Conservation (phyloP, 2,797 vertebrate genomes). For the Premnoplex brunnescens region DNA sequence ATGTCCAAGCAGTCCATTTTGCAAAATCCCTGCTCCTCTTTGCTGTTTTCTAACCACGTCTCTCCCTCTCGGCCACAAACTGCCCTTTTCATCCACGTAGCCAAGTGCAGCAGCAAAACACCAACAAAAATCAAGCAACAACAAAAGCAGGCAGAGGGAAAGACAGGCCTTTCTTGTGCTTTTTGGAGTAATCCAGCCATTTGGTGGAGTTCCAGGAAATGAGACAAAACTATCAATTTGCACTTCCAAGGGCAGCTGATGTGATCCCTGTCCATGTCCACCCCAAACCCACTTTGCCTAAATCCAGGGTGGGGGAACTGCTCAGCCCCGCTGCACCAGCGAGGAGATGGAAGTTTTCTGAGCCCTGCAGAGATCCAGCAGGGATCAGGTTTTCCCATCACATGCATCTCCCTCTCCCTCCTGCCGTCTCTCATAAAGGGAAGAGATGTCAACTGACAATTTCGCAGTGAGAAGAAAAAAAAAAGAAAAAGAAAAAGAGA, state of each 20-base stretch:
- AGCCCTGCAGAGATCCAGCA: background rate
- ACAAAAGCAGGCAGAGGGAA: background rate
- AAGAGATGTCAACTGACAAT: constrained; percentile 52
- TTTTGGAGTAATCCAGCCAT: background rate
- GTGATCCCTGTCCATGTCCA: background rate
- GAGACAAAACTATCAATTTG: background rate
- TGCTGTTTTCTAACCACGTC: background rate
- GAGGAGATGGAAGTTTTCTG: background rate
- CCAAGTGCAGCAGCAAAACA: background rate
- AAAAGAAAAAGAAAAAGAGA: background rate
- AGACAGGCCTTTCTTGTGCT: background rate
- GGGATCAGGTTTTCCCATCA: background rate
- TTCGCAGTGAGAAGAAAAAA: background rate
- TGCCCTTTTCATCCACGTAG: constrained; percentile 9
- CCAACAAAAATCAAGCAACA: background rate
- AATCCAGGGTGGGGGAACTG: background rate
- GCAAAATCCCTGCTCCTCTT: background rate
- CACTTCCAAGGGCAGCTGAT: background rate
- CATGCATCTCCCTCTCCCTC: background rate
- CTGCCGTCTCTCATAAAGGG: constrained; percentile 45
- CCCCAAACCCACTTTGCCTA: background rate
- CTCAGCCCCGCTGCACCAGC: background rate
- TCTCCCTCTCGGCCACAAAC: background rate
- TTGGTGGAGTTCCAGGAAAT: background rate
- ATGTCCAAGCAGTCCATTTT: background rate